Evolutionary conservation across 1,140 invertebrate genomes (phyloP).

Genomic region (Penaeus vannamei): DNA sequence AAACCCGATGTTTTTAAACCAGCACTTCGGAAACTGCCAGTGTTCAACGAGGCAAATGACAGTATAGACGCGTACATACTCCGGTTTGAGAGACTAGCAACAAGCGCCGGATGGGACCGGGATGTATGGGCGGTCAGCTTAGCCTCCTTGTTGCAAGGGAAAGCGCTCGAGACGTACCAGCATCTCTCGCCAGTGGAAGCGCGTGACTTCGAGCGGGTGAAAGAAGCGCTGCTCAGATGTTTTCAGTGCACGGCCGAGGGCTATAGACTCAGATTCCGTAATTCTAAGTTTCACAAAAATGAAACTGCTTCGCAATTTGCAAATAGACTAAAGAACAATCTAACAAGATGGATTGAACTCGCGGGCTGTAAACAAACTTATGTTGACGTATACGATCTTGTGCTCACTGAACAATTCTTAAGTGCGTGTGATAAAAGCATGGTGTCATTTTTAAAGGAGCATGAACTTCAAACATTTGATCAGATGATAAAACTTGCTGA

Average conservation of each 20-base stretch:
- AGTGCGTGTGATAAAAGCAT: slow-evolving; percentile 5
- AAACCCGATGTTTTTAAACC: background rate
- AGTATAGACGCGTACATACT: no score
- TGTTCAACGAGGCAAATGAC: no score
- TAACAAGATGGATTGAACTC: no score
- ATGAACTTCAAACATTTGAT: background rate
- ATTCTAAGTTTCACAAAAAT: slow-evolving; percentile 17
- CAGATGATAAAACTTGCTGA: no score
- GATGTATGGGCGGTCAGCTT: no score
- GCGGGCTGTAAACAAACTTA: no score
- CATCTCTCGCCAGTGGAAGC: background rate
- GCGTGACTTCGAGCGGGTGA: no score
- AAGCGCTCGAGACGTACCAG: slow-evolving; percentile 4
- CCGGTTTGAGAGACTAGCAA: no score
- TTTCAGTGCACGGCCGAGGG: slow-evolving; percentile 8
- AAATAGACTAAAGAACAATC: no score
- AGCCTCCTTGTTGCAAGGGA: background rate
- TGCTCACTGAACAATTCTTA: background rate
- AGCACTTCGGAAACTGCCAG: no score
- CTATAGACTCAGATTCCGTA: background rate
- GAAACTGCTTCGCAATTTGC: slow-evolving; percentile 26
- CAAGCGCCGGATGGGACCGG: no score
- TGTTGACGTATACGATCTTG: no score
- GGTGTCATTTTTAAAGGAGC: slow-evolving; percentile 12
- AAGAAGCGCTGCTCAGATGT: background rate